Evolutionary conservation across 2,888 invertebrate genomes (phyloP).

Genomic region (Drosophila heteroneura): DNA sequence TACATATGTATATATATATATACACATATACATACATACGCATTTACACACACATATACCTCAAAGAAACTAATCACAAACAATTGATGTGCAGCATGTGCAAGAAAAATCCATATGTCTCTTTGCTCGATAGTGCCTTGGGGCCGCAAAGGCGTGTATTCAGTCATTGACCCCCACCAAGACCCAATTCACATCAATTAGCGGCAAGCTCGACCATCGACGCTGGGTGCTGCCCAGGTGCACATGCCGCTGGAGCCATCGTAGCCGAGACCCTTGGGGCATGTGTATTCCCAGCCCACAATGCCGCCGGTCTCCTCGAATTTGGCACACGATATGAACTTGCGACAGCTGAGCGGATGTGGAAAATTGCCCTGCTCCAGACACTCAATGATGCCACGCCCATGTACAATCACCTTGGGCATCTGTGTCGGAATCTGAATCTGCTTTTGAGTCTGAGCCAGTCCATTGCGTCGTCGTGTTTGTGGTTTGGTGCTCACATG

Average conservation of each 20-base stretch:
- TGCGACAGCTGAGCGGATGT: conserved; percentile 95
- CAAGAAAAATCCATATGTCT: conserved; percentile 19
- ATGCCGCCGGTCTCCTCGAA: conserved; percentile 92
- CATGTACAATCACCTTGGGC: conserved; percentile 87
- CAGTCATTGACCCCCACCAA: conserved; percentile 58
- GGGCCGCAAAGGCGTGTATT: conserved; percentile 31
- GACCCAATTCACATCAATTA: conserved; percentile 84
- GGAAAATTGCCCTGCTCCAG: conserved; percentile 96
- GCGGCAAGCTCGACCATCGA: conserved; percentile 90
- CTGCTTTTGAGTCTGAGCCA: conserved; percentile 2
- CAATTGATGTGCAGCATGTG: conserved; percentile 38
- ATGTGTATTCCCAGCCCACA: conserved; percentile 95
- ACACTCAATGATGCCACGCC: conserved; percentile 92
- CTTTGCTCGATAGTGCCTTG: neutral
- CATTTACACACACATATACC: neutral
- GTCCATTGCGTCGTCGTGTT: conserved; percentile 27
- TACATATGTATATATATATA: neutral
- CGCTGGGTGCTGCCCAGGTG: conserved; percentile 90
- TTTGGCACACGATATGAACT: conserved; percentile 95
- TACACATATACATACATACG: neutral
- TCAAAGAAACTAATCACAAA: conserved; percentile 48
- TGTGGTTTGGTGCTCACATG: conserved; percentile 85
- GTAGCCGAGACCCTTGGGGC: conserved; percentile 93
- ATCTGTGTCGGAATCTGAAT: conserved; percentile 62
- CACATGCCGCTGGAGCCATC: conserved; percentile 96